These are phyloP conservation scores for Drosophila sp. DNA, from an alignment of 1,140 invertebrate genomes.

Conservation along the genomic window DNA sequence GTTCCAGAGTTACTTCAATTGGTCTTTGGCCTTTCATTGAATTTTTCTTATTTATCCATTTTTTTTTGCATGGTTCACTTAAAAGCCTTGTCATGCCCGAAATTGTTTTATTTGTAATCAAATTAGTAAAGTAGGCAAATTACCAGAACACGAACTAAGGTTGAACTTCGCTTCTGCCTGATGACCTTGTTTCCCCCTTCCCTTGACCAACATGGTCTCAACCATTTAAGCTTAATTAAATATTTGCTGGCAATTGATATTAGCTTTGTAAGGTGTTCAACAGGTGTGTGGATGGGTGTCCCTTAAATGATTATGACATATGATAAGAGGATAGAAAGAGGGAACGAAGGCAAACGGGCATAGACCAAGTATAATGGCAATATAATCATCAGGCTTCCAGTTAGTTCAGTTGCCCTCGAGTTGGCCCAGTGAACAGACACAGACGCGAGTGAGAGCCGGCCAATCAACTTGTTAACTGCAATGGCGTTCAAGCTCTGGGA, in stretches of 20 bases:
- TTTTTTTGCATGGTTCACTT: constrained; percentile 15
- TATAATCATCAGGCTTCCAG: constrained; percentile 33
- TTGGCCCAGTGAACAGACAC: constrained; percentile 55
- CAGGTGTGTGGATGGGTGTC: constrained; percentile 30
- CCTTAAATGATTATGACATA: constrained; percentile 66
- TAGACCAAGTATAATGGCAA: constrained; percentile 5
- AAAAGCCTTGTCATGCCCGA: constrained; percentile 18
- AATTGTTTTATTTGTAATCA: constrained; percentile 55
- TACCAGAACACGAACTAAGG: constrained; percentile 21
- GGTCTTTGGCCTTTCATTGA: too few species aligned
- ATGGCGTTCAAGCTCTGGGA: constrained; percentile 71
- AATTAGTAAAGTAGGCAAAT: constrained; percentile 18
- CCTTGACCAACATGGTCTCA: neutral
- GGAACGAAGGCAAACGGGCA: neutral
- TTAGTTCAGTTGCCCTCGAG: constrained; percentile 44
- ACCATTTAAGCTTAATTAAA: constrained; percentile 72
- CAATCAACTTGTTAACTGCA: constrained; percentile 14
- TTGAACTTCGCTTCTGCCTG: constrained; percentile 26
- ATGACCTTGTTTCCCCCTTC: constrained; percentile 40
- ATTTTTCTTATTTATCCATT: neutral
- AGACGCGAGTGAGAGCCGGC: neutral
- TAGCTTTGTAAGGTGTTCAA: constrained; percentile 59
- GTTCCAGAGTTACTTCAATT: too few species aligned
- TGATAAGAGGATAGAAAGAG: constrained; percentile 16
- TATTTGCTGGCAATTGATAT: constrained; percentile 68